These are phyloP conservation scores for Lytechinus variegatus DNA, from an alignment of 35 echinoderm and acorn worm genomes.

Conservation along the genomic window DNA sequence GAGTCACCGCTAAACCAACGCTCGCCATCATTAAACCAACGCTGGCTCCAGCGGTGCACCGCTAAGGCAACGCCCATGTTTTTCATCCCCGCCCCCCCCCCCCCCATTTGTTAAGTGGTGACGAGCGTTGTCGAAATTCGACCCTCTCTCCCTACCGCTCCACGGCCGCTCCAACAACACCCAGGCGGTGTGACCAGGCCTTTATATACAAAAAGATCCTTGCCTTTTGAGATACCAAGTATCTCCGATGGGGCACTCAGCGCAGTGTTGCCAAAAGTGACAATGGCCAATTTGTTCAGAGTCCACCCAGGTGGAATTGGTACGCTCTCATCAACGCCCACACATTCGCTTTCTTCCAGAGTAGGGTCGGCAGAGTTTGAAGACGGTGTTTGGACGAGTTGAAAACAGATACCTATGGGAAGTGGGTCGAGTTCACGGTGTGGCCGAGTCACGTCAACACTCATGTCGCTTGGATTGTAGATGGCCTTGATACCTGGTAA, in stretches of 20 bases:
- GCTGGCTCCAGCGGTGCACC: conserved; percentile 34
- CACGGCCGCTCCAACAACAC: no score
- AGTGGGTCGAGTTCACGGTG: not conserved
- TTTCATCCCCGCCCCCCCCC: not conserved
- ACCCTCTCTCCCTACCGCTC: not conserved
- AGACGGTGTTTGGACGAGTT: not conserved
- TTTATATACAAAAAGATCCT: not conserved
- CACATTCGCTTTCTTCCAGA: not conserved
- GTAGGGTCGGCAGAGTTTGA: not conserved
- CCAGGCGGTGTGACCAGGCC: no score
- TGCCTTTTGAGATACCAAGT: not conserved
- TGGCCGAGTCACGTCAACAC: not conserved
- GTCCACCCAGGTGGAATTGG: not conserved
- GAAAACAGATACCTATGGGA: not conserved
- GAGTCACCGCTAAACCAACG: no score
- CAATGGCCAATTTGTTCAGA: not conserved
- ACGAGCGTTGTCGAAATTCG: not conserved
- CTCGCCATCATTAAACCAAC: no score
- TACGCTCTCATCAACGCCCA: not conserved
- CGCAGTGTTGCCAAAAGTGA: not conserved
- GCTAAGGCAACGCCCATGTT: conserved; percentile 27
- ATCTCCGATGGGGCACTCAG: not conserved
- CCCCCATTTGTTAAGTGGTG: no score
- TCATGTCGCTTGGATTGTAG: not conserved
- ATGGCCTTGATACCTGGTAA: not conserved